A percentile compares a stretch with the other conserved stretches of the same genome.
Conservation (phyloP, 2,888 invertebrate genomes). For the Steinernema hermaphroditum region DNA sequence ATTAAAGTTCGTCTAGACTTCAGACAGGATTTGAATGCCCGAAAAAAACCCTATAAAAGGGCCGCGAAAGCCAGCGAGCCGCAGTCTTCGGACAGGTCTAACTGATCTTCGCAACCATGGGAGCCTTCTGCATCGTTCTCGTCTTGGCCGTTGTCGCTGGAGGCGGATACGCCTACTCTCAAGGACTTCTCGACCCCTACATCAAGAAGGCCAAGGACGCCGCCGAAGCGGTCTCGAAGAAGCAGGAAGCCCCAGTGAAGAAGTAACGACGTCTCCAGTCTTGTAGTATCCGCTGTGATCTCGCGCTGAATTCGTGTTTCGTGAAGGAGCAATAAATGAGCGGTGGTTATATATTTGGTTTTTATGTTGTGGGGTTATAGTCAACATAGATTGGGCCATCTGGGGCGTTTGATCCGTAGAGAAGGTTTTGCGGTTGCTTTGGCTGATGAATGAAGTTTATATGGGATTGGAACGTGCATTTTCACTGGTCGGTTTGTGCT, state of each 20-base stretch:
- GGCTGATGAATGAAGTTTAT: no score
- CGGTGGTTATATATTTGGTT: not conserved
- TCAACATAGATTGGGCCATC: no score
- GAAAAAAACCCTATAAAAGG: not conserved
- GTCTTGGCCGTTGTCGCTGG: conserved; percentile 1
- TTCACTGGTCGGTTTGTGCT: no score
- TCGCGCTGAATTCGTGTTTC: not conserved
- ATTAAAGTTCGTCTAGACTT: not conserved
- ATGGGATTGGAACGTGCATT: no score
- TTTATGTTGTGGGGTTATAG: no score
- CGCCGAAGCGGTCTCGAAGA: no score
- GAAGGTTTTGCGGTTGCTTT: no score
- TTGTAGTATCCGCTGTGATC: not conserved
- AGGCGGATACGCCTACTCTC: conserved; percentile 8
- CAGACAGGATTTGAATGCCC: not conserved
- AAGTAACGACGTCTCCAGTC: not conserved
- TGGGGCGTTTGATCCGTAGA: no score
- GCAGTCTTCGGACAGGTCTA: not conserved
- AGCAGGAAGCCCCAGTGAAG: not conserved
- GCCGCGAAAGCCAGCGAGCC: not conserved
- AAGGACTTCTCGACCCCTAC: conserved; percentile 5
- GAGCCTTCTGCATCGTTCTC: not conserved
- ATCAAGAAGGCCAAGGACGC: not conserved
- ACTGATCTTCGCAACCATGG: conserved; percentile 20
- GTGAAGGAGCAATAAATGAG: not conserved